A percentile compares a stretch with the other conserved stretches of the same genome.
phyloP scores from a whole-genome alignment of 2,797 vertebrate species.

The Linurgus olivaceus region DNA sequence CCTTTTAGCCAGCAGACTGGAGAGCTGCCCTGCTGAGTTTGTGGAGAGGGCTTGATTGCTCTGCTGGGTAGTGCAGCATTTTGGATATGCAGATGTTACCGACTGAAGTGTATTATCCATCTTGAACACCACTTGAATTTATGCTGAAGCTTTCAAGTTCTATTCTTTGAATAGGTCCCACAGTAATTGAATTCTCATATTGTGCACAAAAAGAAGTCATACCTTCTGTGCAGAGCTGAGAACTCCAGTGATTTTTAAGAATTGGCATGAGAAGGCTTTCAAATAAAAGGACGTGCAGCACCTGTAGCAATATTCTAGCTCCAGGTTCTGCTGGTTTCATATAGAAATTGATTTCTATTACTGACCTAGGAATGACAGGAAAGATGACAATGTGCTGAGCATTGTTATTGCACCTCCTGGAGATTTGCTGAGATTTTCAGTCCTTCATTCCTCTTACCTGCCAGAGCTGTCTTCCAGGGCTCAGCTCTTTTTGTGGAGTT shows the following conservation, averaged over 20 bases:
- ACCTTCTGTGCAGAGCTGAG: not conserved
- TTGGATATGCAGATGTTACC: conserved; percentile 36
- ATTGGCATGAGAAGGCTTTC: not conserved
- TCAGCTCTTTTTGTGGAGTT: not conserved
- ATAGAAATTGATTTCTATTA: conserved; percentile 49
- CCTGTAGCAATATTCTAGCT: conserved; percentile 14
- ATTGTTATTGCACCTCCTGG: not conserved
- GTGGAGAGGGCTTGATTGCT: not conserved
- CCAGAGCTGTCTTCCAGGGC: not conserved
- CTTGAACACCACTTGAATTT: conserved; percentile 31
- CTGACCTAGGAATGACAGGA: conserved; percentile 2
- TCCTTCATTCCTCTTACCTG: conserved; percentile 1
- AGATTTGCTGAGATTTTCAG: conserved; percentile 15
- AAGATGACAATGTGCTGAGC: not conserved
- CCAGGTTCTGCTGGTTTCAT: not conserved
- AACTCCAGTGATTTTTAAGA: not conserved
- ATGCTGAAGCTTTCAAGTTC: not conserved
- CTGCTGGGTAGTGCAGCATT: not conserved
- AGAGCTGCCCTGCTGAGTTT: not conserved
- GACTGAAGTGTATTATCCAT: conserved; percentile 5
- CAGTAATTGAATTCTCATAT: conserved; percentile 35
- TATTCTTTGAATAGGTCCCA: conserved; percentile 13
- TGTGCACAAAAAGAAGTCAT: not conserved
- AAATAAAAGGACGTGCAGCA: not conserved
- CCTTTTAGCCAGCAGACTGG: conserved; percentile 21